Evolutionary conservation across 2,888 invertebrate species (phyloP).

Genomic region (Apamea crenata): DNA sequence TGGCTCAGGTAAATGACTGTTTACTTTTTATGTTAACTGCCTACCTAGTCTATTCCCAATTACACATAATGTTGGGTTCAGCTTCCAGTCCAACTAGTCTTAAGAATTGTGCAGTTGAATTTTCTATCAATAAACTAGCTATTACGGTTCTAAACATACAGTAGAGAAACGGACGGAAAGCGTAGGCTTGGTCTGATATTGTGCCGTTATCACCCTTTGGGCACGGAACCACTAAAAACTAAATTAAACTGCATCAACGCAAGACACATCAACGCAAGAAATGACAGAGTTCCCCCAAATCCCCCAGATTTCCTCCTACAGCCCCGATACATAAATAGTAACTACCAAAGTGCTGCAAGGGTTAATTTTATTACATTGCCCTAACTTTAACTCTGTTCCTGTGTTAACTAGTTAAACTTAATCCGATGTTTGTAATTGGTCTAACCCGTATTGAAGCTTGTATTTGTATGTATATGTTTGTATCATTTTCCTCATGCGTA

Average conservation of each 20-base stretch:
- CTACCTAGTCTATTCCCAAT: not conserved
- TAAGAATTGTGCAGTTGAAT: not conserved
- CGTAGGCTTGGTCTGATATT: not conserved
- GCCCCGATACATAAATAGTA: slow-evolving; percentile 21
- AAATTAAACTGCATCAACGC: slow-evolving; percentile 14
- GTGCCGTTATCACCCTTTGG: not conserved
- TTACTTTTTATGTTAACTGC: not conserved
- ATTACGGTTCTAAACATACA: not conserved
- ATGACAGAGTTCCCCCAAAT: slow-evolving; percentile 26
- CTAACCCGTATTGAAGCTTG: slow-evolving; percentile 54
- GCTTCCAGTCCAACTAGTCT: not conserved
- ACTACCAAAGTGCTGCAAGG: slow-evolving; percentile 56
- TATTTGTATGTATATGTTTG: slow-evolving; percentile 43
- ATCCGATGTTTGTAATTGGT: slow-evolving; percentile 63
- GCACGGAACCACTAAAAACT: not conserved
- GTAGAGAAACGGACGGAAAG: not conserved
- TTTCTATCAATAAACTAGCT: not conserved
- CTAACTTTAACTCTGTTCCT: slow-evolving; percentile 64
- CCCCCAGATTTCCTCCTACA: not conserved
- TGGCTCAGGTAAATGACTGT: not conserved
- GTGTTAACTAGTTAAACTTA: slow-evolving; percentile 65
- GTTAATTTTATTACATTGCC: slow-evolving; percentile 66
- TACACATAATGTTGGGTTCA: not conserved
- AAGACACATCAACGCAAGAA: slow-evolving; percentile 37
- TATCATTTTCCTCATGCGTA: slow-evolving; percentile 33